Base-by-base conservation (phyloP, 2,888 invertebrate species). In the Litoditis marina region DNA sequence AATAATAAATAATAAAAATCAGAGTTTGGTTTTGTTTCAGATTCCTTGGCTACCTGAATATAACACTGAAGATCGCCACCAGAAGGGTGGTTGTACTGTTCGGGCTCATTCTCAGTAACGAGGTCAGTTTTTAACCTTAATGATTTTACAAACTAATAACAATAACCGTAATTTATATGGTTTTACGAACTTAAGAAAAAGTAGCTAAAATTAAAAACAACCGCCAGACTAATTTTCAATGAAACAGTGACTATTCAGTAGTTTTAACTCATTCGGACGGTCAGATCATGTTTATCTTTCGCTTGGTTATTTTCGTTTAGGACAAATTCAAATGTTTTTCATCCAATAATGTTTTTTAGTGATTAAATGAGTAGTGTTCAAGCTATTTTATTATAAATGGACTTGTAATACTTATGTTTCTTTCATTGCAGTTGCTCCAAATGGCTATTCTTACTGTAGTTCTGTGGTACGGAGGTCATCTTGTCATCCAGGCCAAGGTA, bases 401-500 rank as follows among this genome's bases (percentile, higher is more conserved):
- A n/a, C n/a, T n/a, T n/a, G n/a, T n/a, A n/a, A n/a, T n/a, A n/a
- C n/a, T n/a, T 13, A 16, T 22, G 11, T 13, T n/a, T n/a, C n/a
- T n/a, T n/a, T n/a, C n/a, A n/a, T n/a, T 63, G 46, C 59, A 78
- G 78, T 65, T 81, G 44, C 76, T 81, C 47, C 81, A 81, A 78
- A 81, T 80, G 80, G 78, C 77, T 53, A 81, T 81, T 39, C 67
- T 81, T 28, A 80, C 79, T 5, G 78, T 82, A 28, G 84, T 84
- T 4, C 67, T 85, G 49, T 84, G 84, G 76, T 85, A 85, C 73
- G 85, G 85, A 19, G 85, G 85, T 27, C 84, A 84, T 75, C 74
- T 85, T 52, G 85, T 85, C 1, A 69, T 84, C 27, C 60, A 74
- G 46, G 74, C 77, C 11, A 72, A 69, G 65, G 50, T 52, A n/a